A percentile compares a stretch with the other conserved stretches of the same genome.
Evolutionary conservation across 2,113 vertebrate genomes (phyloP).

Genomic region (Dolichallabes microphthalmus): DNA sequence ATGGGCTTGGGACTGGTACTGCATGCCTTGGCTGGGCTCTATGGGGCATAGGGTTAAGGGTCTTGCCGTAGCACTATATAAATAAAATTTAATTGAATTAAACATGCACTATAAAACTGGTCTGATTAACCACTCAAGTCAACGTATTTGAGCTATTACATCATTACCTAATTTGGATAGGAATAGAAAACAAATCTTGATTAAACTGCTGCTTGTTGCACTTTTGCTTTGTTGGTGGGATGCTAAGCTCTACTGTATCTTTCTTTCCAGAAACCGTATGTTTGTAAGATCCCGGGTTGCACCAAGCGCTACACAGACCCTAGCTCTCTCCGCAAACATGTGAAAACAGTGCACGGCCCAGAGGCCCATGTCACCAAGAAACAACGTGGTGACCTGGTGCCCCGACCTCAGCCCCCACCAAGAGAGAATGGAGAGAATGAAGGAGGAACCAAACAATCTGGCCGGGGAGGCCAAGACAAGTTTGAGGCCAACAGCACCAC

Average conservation of each 20-base stretch:
- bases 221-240: not conserved
- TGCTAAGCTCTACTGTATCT: slow-evolving; percentile 6
- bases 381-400: slow-evolving; percentile 83
- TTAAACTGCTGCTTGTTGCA: not conserved
- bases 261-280: slow-evolving; percentile 86
- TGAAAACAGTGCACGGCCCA: slow-evolving; percentile 95
- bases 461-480: slow-evolving; percentile 70
- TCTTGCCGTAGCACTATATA: no score
- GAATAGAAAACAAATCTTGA: not conserved
- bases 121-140: not conserved
- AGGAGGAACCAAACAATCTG: slow-evolving; percentile 75
- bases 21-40: no score
- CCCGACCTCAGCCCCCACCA: slow-evolving; percentile 73
- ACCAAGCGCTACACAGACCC: slow-evolving; percentile 98
- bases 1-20: no score
- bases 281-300: slow-evolving; percentile 97
- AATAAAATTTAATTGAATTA: no score
- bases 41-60: no score
- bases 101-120: not conserved
- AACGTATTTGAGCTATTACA: not conserved
- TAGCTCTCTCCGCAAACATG: slow-evolving; percentile 95
- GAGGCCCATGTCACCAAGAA: slow-evolving; percentile 97
- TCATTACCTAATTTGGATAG: not conserved
- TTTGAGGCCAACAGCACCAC: slow-evolving; percentile 73
- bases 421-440: slow-evolving; percentile 85